Evolutionary conservation across 2,113 vertebrate species (phyloP), one percentile per base, ranked within the genome.

Genomic region (Spheniscus mendiculus): DNA sequence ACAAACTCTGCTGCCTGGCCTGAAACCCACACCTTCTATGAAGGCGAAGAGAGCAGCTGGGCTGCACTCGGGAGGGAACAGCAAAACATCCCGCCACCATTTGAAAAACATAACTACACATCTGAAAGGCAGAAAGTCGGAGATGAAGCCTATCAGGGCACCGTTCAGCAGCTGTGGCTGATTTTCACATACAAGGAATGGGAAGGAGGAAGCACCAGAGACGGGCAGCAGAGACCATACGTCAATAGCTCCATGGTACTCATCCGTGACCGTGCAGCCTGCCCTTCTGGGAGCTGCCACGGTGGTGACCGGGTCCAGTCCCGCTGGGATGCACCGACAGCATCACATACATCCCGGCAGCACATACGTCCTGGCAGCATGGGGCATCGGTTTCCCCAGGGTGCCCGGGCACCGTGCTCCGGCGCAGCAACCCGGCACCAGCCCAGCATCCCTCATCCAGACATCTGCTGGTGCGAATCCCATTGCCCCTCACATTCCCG

Each of bases 381-480:
- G 5, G 34, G 53, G 3, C 22, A 79, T 5, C 11, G 14, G 6
- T 8, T 50, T 71, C 30, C 29, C 11, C 32, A 67, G 15, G 40
- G 34, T 1, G 2, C 15, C 40, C 0, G 0, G 15, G 40, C 12
- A 40, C 20, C 2, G 0, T 0, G 10, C 7, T 49, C 67, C 10
- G 2, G 29, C 0, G 0, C 72, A 91, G 53, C 20, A 53, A 61
- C 8, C 19, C 11, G 6, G 40, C 62, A 58, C 12, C 45, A 81
- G 36, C 59, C 19, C 47, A 34, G 10, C 2, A 29, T 17, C 12
- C 25, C 30, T 78, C 59, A 38, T 13, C 16, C 83, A 78, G 25
- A 49, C 4, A 1, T 40, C 22, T 76, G n/a, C 63, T 52, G 21
- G 36, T 77, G 53, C 3, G 12, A 85, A 83, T 44, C 17, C n/a